These are phyloP conservation scores for Cremastinae sp. DNA, from an alignment of 2,888 invertebrate species.

Conservation along the genomic window DNA sequence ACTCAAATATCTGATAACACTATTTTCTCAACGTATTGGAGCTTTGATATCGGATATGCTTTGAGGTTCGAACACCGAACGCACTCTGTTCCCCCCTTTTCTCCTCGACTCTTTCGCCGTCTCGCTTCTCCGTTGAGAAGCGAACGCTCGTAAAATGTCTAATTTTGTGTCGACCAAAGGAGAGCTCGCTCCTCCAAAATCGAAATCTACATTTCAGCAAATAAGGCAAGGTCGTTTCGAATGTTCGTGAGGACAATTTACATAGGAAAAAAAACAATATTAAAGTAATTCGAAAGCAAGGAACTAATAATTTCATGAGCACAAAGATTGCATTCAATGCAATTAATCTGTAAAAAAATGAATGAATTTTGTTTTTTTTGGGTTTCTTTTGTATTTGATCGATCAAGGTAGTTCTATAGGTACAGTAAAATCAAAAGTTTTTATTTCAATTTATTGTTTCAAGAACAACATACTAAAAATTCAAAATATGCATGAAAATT, in stretches of 20 bases:
- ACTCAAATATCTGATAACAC: not conserved
- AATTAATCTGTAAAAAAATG: too few relatives aligned
- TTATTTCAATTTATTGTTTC: too few relatives aligned
- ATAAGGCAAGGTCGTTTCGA: constrained; percentile 61
- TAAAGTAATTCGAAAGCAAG: constrained; percentile 16
- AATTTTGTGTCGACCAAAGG: constrained; percentile 68
- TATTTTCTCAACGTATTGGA: constrained; percentile 36
- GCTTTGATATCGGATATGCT: constrained; percentile 73
- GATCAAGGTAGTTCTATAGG: too few relatives aligned
- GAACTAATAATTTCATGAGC: too few relatives aligned
- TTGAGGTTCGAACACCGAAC: constrained; percentile 59
- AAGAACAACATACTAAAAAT: too few relatives aligned
- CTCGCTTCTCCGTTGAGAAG: constrained; percentile 12
- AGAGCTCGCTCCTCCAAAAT: constrained; percentile 33
- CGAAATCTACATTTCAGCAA: constrained; percentile 73
- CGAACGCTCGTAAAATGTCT: constrained; percentile 71
- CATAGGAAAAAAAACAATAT: constrained; percentile 1
- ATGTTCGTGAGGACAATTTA: not conserved
- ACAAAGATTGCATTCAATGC: too few relatives aligned
- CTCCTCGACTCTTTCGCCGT: constrained; percentile 56
- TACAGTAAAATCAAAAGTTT: too few relatives aligned
- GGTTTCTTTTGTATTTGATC: too few relatives aligned
- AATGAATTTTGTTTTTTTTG: too few relatives aligned
- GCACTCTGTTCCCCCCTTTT: constrained; percentile 36
- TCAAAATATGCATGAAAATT: too few relatives aligned